Conservation (phyloP, 2,113 vertebrate species). For the Dicaeum eximium region DNA sequence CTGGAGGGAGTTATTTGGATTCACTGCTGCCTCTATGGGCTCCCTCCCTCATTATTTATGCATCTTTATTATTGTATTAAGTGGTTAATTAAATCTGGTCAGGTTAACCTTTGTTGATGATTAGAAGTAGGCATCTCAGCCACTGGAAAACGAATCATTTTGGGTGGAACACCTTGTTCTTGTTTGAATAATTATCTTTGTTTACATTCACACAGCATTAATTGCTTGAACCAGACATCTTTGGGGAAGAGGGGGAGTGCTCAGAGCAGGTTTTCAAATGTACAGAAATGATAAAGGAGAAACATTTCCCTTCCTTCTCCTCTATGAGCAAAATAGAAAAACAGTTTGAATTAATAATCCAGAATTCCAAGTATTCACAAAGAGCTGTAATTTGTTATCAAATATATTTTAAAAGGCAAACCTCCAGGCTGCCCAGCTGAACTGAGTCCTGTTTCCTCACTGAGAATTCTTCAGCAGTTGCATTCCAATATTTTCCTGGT, state of each 20-base stretch:
- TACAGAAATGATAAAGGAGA: not conserved
- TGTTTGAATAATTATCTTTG: slow-evolving; percentile 56
- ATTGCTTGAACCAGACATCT: slow-evolving; percentile 9
- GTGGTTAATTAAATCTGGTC: slow-evolving; percentile 33
- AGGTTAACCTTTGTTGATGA: slow-evolving; percentile 36
- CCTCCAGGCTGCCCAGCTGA: not conserved
- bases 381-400: not conserved
- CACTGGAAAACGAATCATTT: not conserved
- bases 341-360: not conserved
- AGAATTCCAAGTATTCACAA: not conserved
- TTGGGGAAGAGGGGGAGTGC: not conserved
- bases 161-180: slow-evolving; percentile 45
- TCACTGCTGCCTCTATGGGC: not conserved
- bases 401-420: not conserved
- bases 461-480: not conserved
- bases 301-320: not conserved
- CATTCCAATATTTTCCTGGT: not conserved
- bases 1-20: not conserved
- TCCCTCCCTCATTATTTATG: not conserved
- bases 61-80: slow-evolving; percentile 9
- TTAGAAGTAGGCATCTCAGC: not conserved
- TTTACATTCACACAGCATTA: slow-evolving; percentile 35
- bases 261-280: not conserved
- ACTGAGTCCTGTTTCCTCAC: not conserved
- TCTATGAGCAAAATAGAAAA: not conserved